Conservation (phyloP, 2,797 vertebrate species). For the Scomberomorus guttatus region DNA sequence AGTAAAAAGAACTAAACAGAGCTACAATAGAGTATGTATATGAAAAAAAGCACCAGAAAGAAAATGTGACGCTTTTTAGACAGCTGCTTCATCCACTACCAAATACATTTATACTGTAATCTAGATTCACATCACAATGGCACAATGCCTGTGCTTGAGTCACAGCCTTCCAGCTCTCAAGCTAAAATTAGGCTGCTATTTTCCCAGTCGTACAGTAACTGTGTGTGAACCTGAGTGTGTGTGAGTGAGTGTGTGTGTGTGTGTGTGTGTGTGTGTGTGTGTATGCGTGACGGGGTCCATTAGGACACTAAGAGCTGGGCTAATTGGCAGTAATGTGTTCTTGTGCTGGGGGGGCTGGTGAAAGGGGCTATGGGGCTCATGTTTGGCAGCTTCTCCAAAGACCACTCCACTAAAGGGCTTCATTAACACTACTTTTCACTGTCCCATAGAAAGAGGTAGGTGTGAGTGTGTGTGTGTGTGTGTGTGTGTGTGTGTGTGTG, state of each 20-base stretch:
- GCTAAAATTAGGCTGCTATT: conserved; percentile 57
- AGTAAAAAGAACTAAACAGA: not conserved
- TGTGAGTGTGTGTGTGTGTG: not conserved
- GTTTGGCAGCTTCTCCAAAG: conserved; percentile 73
- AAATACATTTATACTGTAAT: conserved; percentile 32
- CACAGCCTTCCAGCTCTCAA: conserved; percentile 47
- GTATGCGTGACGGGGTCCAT: conserved; percentile 57
- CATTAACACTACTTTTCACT: conserved; percentile 67
- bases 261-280: conserved; percentile 31
- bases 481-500: conserved; percentile 12
- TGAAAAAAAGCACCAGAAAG: no score
- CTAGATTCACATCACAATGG: conserved; percentile 54
- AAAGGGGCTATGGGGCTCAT: conserved; percentile 53
- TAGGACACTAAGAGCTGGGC: conserved; percentile 65
- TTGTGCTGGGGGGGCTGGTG: conserved; percentile 50
- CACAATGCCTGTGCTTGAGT: conserved; percentile 41
- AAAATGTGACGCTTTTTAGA: not conserved
- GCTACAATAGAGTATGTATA: no score
- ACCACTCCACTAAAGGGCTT: conserved; percentile 70
- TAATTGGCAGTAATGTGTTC: conserved; percentile 80
- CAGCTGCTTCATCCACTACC: conserved; percentile 27
- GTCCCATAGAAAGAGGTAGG: conserved; percentile 34
- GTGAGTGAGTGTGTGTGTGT: conserved; percentile 6
- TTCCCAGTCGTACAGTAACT: conserved; percentile 43
- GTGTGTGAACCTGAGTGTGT: conserved; percentile 25